phyloP scores from a whole-genome alignment of 1,140 invertebrate species.

The Pseudomyrmex sp. region DNA sequence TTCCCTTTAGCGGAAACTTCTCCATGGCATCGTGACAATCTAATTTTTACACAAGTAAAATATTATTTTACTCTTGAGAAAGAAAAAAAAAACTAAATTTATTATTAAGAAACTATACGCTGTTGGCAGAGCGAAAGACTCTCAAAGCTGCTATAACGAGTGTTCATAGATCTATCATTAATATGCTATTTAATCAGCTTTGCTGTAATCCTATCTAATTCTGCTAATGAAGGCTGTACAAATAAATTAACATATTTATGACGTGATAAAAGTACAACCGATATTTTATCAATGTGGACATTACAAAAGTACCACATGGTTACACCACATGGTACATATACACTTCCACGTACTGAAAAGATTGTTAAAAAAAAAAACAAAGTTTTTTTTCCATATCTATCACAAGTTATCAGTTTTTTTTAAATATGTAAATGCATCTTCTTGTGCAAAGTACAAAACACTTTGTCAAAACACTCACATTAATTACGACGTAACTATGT shows the following conservation, averaged over 20 bases:
- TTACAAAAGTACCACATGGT: not conserved
- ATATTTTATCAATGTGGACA: not conserved
- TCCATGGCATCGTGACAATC: constrained; percentile 80
- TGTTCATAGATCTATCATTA: not conserved
- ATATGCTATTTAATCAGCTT: constrained; percentile 17
- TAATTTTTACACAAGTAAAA: constrained; percentile 45
- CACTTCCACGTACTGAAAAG: not conserved
- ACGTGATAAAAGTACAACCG: not conserved
- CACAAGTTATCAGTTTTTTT: too few relatives aligned
- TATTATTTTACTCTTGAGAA: constrained; percentile 14
- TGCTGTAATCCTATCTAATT: constrained; percentile 20
- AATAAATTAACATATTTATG: constrained; percentile 27
- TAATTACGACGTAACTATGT: not conserved
- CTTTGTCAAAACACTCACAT: constrained; percentile 3
- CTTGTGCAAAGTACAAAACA: constrained; percentile 15
- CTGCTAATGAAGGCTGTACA: constrained; percentile 7
- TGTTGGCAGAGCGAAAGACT: not conserved
- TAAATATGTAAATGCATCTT: constrained; percentile 20
- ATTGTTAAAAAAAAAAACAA: too few relatives aligned
- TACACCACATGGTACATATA: not conserved
- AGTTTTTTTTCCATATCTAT: too few relatives aligned
- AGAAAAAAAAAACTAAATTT: too few relatives aligned
- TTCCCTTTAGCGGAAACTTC: constrained; percentile 84
- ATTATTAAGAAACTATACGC: not conserved
- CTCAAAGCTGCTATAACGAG: not conserved